Evolutionary conservation across 2,113 vertebrate genomes (phyloP), one percentile per base, ranked within the genome.

Genomic region (Mola mola): DNA sequence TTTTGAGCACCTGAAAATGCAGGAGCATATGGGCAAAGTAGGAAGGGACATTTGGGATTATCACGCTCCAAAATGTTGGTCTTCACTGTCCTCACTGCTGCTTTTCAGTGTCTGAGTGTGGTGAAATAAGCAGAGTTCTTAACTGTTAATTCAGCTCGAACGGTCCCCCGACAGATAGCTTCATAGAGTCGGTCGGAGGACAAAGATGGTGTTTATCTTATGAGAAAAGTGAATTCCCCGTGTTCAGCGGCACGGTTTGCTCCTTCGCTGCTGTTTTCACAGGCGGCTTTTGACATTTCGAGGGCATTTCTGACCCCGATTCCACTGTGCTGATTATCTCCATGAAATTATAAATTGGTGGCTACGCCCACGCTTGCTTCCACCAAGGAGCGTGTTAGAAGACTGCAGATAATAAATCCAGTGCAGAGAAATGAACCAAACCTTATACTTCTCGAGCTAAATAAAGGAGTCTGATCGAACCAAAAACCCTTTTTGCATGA

Each of bases 331-430:
- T 42, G 51, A 81, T 75, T 72, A 75, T 66, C 51, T 37, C 70
- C 64, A 44, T 72, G 51, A 69, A 75, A 78, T 72, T 53, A 66
- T 61, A 13, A 65, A 68, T 26, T 29, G 24, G 29, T 53, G 37
- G 33, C 62, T 68, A 38, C 8, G 15, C 57, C 29, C 55, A 53
- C 19, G 8, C 37, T 56, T 59, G 4, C 7, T 4, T 21, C 51
- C 46, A 56, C 60, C 55, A 52, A 29, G 44, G 43, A 81, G 42
- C 60, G 59, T 24, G 33, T 65, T 56, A 64, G 33, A 34, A 13
- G 33, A 2, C 13, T 2, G 31, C 31, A 34, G 9, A 34, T 34
- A 4, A 34, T 46, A 20, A 28, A 42, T 3, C 6, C 4, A 12
- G 15, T 6, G 21, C 34, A 60, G 34, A 13, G 9, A 10, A 34